Percentiles rank a stretch among this genome's conserved stretches.
phyloP scores from a whole-genome alignment of 2,888 invertebrate genomes.

The Aporophyla lueneburgensis region DNA sequence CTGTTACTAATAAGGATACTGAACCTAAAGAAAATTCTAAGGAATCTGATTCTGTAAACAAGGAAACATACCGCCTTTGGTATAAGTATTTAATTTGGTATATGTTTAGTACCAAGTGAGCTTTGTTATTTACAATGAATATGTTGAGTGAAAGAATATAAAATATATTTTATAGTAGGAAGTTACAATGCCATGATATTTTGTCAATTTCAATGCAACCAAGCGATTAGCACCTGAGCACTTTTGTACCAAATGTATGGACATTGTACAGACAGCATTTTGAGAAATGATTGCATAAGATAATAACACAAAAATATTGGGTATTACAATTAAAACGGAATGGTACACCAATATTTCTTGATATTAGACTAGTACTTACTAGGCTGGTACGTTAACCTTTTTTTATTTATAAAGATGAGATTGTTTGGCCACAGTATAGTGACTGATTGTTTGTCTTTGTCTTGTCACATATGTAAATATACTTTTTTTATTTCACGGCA shows the following conservation, averaged over 20 bases:
- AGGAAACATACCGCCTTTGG: constrained; percentile 55
- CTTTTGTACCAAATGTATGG: not conserved
- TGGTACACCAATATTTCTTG: not conserved
- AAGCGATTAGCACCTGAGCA: not conserved
- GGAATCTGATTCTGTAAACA: constrained; percentile 34
- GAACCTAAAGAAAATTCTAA: constrained; percentile 38
- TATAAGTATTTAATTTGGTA: constrained; percentile 31
- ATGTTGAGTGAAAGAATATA: not conserved
- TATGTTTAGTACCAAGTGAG: constrained; percentile 32
- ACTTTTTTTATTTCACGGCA: constrained; percentile 24
- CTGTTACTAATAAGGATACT: constrained; percentile 56
- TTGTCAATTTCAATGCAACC: not conserved
- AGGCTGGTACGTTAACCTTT: not conserved
- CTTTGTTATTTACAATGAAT: not conserved
- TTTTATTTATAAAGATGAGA: not conserved
- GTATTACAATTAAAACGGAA: not conserved
- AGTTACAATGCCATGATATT: not conserved
- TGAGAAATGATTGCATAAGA: not conserved
- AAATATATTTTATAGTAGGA: not conserved
- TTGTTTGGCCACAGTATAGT: not conserved
- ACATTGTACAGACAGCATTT: constrained; percentile 6
- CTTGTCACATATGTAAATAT: constrained; percentile 2
- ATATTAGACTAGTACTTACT: not conserved
- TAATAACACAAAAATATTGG: not conserved
- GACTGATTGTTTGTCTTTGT: not conserved